A percentile compares a stretch with the other conserved stretches of the same genome.
phyloP scores from a whole-genome alignment of 1,140 invertebrate genomes.

The Drosophila melanica region DNA sequence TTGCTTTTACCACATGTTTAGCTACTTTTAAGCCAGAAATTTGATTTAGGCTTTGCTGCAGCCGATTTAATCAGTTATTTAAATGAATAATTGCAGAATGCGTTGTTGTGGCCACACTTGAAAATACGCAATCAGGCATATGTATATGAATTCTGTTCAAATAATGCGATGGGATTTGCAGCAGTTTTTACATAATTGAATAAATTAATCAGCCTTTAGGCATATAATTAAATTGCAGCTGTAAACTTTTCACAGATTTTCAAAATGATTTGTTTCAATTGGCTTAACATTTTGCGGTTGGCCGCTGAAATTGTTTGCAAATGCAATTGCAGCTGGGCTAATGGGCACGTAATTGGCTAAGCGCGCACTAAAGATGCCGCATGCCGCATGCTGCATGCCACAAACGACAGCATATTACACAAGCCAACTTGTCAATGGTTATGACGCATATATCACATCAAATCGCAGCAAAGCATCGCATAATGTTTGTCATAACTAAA shows the following conservation, averaged over 20 bases:
- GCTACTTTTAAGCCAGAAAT: not conserved
- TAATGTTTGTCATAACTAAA: slow-evolving; percentile 75
- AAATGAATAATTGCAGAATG: not conserved
- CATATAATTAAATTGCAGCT: slow-evolving; percentile 36
- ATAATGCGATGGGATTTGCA: slow-evolving; percentile 22
- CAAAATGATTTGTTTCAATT: slow-evolving; percentile 27
- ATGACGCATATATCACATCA: slow-evolving; percentile 60
- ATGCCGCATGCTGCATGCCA: slow-evolving; percentile 25
- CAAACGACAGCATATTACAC: slow-evolving; percentile 50
- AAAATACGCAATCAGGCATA: slow-evolving; percentile 1
- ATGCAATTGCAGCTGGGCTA: slow-evolving; percentile 19
- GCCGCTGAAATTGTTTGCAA: slow-evolving; percentile 8
- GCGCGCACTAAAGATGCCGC: slow-evolving; percentile 22
- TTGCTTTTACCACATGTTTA: not conserved
- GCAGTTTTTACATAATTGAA: slow-evolving; percentile 30
- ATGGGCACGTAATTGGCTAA: slow-evolving; percentile 30
- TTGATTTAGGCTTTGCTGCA: not conserved
- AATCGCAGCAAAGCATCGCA: slow-evolving; percentile 22
- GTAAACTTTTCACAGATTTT: slow-evolving; percentile 18
- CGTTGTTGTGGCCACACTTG: not conserved
- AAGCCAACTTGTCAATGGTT: slow-evolving; percentile 59
- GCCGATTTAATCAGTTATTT: slow-evolving; percentile 4
- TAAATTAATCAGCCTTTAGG: slow-evolving; percentile 26
- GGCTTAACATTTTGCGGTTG: slow-evolving; percentile 33
- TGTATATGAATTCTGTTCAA: not conserved